Base-by-base conservation (phyloP, 2,797 vertebrate species). In the Anabas testudineus region DNA sequence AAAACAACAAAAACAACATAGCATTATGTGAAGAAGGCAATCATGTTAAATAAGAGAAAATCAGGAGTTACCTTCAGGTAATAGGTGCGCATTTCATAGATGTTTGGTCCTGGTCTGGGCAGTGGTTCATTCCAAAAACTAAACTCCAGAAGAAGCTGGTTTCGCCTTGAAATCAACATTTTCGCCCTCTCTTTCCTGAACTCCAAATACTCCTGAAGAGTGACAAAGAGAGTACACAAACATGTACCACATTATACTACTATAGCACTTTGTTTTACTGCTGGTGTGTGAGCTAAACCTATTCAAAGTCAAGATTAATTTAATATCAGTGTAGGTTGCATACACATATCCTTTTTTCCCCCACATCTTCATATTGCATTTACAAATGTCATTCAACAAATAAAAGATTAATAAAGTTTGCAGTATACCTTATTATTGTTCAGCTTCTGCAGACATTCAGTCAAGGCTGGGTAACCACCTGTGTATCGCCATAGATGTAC, bases 81-180 rank as follows among this genome's bases (percentile, higher is more conserved):
- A 88, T 99, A 99, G 3, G 95, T 95, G 70, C 98, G 94, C 85
- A 99, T 91, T 76, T 99, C 97, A 0, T 99, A 99, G 84, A 99
- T 92, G 87, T 95, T 97, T n/a, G 97, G 97, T 5, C 98, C 97
- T 0, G 67, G 65, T 66, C 97, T 92, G 6, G 97, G 96, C 62
- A 87, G 58, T 0, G 97, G 98, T 68, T 99, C 97, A 0, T 99
- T 99, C 98, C 98, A 99, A 90, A 99, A 99, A 82, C 97, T 99
- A 91, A 99, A 99, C 63, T 99, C 98, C 14, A 97, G 88, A 16
- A 99, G 96, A 70, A 99, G 91, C 86, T 99, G 97, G 82, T 98
- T 99, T 84, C 93, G 87, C 70, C 97, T 94, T 7, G 97, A 97
- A 68, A 96, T 87, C 87, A 99, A 89, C 97, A 99, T 97, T 67